Percentiles rank a stretch among this genome's conserved stretches.
These are phyloP conservation scores for Penaeus vannamei DNA, from an alignment of 1,140 invertebrate genomes.

Conservation along the genomic window DNA sequence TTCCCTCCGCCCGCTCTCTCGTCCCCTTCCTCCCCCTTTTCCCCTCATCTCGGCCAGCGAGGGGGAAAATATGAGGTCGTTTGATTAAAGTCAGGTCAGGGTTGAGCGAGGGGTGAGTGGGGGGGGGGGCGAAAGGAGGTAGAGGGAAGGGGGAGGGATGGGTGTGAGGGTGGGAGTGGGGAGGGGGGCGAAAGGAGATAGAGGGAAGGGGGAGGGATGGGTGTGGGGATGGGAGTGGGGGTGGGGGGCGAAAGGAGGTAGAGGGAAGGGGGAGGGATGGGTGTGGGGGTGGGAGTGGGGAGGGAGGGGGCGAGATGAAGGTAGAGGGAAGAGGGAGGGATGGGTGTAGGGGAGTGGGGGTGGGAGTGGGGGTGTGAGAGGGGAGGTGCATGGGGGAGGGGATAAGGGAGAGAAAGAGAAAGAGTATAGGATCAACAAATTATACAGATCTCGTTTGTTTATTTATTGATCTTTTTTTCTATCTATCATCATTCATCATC, in stretches of 20 bases:
- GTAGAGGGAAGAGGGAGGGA: not conserved
- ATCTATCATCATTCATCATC: too few species aligned
- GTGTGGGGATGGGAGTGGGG: too few species aligned
- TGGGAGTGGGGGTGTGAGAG: too few species aligned
- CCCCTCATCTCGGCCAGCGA: slow-evolving; percentile 12
- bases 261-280: not conserved
- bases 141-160: not conserved
- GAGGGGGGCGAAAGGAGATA: not conserved
- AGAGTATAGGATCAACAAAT: too few species aligned
- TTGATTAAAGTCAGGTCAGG: slow-evolving; percentile 10
- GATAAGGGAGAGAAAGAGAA: too few species aligned
- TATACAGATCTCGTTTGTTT: too few species aligned
- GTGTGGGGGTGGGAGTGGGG: not conserved
- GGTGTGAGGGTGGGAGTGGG: too few species aligned
- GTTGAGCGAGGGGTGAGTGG: not conserved
- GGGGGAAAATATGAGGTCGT: slow-evolving; percentile 28
- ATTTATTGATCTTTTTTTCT: too few species aligned
- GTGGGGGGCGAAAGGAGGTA: not conserved
- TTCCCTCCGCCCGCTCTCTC: not conserved
- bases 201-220: too few species aligned
- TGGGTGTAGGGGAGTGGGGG: not conserved
- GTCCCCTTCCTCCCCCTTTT: not conserved
- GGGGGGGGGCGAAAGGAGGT: not conserved
- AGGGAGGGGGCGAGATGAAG: not conserved
- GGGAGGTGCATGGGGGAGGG: not conserved